phyloP scores from a whole-genome alignment of 2,888 invertebrate species.

The Ommatoiulus sabulosus region DNA sequence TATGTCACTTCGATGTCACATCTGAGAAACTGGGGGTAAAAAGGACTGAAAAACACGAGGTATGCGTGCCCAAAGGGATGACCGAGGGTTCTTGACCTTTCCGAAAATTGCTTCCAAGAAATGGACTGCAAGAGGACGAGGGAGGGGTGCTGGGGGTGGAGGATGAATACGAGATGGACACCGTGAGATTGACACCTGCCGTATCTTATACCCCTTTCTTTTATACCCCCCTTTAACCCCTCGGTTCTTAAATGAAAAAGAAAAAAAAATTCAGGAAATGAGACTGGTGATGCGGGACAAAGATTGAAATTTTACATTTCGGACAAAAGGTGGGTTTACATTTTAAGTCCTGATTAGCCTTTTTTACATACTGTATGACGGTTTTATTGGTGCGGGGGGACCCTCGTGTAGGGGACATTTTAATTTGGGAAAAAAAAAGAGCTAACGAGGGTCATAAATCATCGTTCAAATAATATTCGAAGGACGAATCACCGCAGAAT shows the following conservation, averaged over 20 bases:
- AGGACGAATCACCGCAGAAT: not conserved
- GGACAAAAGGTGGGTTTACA: not conserved
- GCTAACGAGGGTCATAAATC: not conserved
- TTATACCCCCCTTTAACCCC: constrained; percentile 34
- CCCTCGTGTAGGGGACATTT: not conserved
- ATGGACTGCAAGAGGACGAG: not conserved
- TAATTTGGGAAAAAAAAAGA: not conserved
- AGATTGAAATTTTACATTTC: not conserved
- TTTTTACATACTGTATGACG: not conserved
- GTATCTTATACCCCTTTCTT: not conserved
- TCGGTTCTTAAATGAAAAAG: constrained; percentile 19
- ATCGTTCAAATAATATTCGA: not conserved
- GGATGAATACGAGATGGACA: constrained; percentile 36
- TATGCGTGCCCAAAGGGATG: constrained; percentile 43
- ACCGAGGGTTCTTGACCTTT: constrained; percentile 36
- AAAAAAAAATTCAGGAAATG: constrained; percentile 20
- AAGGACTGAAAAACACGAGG: constrained; percentile 31
- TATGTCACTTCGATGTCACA: constrained; percentile 19
- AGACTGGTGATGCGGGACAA: constrained; percentile 7
- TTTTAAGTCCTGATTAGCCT: not conserved
- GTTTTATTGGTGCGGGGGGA: constrained; percentile 1
- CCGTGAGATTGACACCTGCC: constrained; percentile 36
- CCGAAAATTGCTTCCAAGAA: not conserved
- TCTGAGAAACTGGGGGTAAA: constrained; percentile 30
- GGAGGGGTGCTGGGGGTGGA: not conserved